Percentiles rank a stretch among this genome's conserved stretches.
Conservation (phyloP, 2,888 invertebrate genomes). For the Lissonota sp. region DNA sequence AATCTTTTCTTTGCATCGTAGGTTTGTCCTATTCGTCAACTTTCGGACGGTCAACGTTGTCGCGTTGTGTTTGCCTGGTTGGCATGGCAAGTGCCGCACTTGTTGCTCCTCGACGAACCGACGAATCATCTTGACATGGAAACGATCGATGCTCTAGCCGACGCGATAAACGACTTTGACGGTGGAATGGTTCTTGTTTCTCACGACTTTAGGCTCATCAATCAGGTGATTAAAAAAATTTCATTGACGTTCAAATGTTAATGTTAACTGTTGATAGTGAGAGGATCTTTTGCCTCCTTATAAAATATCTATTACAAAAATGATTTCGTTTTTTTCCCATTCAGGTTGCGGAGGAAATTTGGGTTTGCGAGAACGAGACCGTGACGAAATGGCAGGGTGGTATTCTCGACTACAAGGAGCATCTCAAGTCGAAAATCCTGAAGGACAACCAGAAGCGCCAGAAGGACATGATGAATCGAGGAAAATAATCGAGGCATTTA, state of each 20-base stretch:
- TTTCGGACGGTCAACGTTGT: conserved; percentile 99
- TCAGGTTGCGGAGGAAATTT: conserved; percentile 99
- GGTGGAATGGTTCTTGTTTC: conserved; percentile 99
- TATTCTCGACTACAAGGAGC: conserved; percentile 98
- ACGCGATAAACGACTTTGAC: conserved; percentile 98
- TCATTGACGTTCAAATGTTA: no score
- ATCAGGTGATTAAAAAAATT: conserved; percentile 89
- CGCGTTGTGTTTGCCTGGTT: conserved; percentile 99
- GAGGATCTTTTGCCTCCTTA: no score
- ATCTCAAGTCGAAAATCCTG: conserved; percentile 93
- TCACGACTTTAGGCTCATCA: conserved; percentile 99
- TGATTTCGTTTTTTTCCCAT: conserved; percentile 66
- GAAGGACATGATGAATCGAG: conserved; percentile 76
- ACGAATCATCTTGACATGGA: conserved; percentile 99
- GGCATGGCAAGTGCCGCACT: conserved; percentile 98
- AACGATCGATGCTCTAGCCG: conserved; percentile 98
- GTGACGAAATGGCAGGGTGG: conserved; percentile 99
- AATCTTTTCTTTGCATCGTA: conserved; percentile 77
- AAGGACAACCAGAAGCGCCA: conserved; percentile 86
- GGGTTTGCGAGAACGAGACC: conserved; percentile 98
- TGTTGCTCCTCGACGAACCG: conserved; percentile 94
- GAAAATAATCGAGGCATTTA: conserved; percentile 74
- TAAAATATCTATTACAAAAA: no score
- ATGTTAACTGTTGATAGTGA: no score
- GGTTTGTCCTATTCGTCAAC: conserved; percentile 96